Evolutionary conservation across 1,140 invertebrate species (phyloP), one percentile per base, ranked within the genome.

Genomic region (Thaumatotibia leucotreta): DNA sequence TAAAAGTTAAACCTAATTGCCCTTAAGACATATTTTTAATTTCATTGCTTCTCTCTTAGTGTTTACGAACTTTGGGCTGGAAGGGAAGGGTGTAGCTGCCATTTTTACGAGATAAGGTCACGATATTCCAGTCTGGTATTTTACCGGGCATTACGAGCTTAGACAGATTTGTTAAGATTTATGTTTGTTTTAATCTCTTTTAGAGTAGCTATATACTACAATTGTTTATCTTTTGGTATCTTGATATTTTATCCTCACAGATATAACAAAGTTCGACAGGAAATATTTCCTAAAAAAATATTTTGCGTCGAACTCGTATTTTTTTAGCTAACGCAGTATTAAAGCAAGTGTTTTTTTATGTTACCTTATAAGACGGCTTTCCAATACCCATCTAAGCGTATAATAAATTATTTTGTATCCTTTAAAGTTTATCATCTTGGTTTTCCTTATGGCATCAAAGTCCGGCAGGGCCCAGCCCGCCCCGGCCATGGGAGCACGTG

Each of bases 21-120:
- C 90, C 91, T 91, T 92, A 92, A 92, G 91, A 91, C 91, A 92
- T 92, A 91, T 92, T 92, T 92, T 92, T 92, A 92, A 92, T 92
- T 92, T 91, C 89, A 92, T 92, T 91, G 90, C 85, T 91, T 84
- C 82, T 89, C 88, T 87, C 86, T 81, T 82, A 84, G 85, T 82
- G 75, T 83, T 86, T 80, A 86, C 80, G 84, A 89, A 87, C 76
- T 79, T 74, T 63, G 67, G 73, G 75, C 68, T 77, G 72, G 71
- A 77, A 78, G 82, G 84, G 83, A 86, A 83, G 74, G 77, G 72
- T 70, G 76, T 88, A 86, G 85, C 88, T 89, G 84, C 83, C 75
- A 81, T 83, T 90, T 88, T 88, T 90, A 86, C 71, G 78, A 90
- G 84, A 89, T 90, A 89, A 90, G 80, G 88, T 88, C 84, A 78